Evolutionary conservation across 1,140 invertebrate genomes (phyloP).

Genomic region (Drosophila sp.): DNA sequence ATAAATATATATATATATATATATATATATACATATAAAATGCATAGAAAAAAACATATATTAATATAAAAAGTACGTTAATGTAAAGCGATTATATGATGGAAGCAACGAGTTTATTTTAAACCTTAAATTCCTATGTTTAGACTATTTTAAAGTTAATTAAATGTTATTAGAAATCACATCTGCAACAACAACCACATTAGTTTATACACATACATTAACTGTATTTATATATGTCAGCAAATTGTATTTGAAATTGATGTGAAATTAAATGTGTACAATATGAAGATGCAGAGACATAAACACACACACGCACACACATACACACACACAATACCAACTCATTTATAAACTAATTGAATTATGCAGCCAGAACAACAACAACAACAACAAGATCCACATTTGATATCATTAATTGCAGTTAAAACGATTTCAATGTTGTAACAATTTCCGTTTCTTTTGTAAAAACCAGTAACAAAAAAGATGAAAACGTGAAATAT

Average conservation of each 20-base stretch:
- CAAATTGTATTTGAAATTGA: conserved; percentile 19
- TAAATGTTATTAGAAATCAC: conserved; percentile 39
- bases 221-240: conserved; percentile 31
- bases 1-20: background rate
- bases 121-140: conserved; percentile 24
- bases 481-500: conserved; percentile 12
- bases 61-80: conserved; percentile 1
- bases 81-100: conserved; percentile 12
- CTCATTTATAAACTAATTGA: conserved; percentile 65
- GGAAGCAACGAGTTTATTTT: conserved; percentile 22
- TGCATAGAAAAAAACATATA: background rate
- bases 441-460: conserved; percentile 32
- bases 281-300: conserved; percentile 18
- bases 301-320: conserved; percentile 5
- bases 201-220: conserved; percentile 30
- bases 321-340: conserved; percentile 9
- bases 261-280: conserved; percentile 33
- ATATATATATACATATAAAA: conserved; percentile 14
- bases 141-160: conserved; percentile 36
- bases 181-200: conserved; percentile 22
- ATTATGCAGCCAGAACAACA: conserved; percentile 43
- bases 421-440: background rate
- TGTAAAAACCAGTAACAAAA: conserved; percentile 33
- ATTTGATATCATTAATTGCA: conserved; percentile 25
- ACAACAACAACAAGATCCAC: conserved; percentile 7